Base-by-base conservation (phyloP, 2,113 vertebrate species). In the Osmerus mordax region DNA sequence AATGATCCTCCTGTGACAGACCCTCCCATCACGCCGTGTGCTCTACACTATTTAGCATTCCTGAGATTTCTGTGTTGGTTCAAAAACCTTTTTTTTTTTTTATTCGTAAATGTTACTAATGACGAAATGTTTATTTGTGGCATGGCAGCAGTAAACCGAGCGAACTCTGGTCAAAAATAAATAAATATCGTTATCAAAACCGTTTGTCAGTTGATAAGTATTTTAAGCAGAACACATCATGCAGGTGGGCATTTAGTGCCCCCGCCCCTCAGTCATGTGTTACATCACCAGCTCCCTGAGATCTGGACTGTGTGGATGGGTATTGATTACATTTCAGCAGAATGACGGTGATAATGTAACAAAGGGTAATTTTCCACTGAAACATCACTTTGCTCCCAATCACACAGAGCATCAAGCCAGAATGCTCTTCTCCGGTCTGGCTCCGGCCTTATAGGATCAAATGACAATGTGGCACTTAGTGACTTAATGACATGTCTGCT, bases 291-390 rank as follows among this genome's bases (percentile, higher is more conserved):
- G 41, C 47, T 79, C 66, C 67, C 68, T 28, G 28, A 58, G 18
- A n/a, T 11, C 8, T 18, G 18, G 28, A 15, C 32, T 21, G 29
- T 47, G 14, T 4, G n/a, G n/a, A 87, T 88, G 78, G 79, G 66
- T 89, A 89, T 87, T 85, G 85, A 88, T 88, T 85, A 78, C 73
- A 76, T 80, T 75, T 77, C 77, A 59, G 79, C 76, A 79, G 73
- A 85, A 79, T 84, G 81, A 32, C 82, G 76, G 76, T 85, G 84
- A 86, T 88, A 87, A 84, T 89, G 80, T 86, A 87, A 89, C 87
- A 88, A 89, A 87, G 81, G 86, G 86, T 86, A 85, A 87, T 85
- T 88, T 86, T 81, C 82, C 78, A 76, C 78, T 82, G 79, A 83
- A 83, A 81, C 81, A 86, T 87, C 77, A 86, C 85, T 86, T 79